Evolutionary conservation across 2,888 invertebrate species (phyloP).

Genomic region (Aspidapion aeneum): DNA sequence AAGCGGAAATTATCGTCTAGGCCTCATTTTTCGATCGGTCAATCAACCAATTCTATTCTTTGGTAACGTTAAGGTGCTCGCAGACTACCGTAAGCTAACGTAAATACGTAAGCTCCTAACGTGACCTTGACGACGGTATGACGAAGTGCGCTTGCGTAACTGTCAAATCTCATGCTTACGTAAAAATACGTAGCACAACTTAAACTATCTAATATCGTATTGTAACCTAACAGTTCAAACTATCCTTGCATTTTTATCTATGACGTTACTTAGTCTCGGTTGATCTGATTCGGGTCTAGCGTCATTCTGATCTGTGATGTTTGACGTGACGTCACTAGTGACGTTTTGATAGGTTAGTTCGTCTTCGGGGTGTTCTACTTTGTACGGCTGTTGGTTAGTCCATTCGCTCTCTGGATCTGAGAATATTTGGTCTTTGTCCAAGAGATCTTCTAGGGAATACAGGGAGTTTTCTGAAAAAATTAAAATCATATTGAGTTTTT

Average conservation of each 20-base stretch:
- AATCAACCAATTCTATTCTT: too few relatives aligned
- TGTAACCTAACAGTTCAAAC: too few relatives aligned
- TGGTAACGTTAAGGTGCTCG: too few relatives aligned
- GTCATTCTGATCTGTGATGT: slow-evolving; percentile 10
- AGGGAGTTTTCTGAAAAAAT: slow-evolving; percentile 47
- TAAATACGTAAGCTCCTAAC: too few relatives aligned
- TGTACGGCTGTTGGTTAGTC: slow-evolving; percentile 42
- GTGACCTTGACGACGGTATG: too few relatives aligned
- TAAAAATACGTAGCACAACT: too few relatives aligned
- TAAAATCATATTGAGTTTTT: slow-evolving; percentile 6
- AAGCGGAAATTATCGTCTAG: too few relatives aligned
- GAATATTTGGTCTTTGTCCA: slow-evolving; percentile 56
- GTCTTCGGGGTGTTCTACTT: slow-evolving; percentile 42
- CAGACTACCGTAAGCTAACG: too few relatives aligned
- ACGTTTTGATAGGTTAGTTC: slow-evolving; percentile 21
- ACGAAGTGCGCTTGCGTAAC: too few relatives aligned
- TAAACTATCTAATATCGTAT: too few relatives aligned
- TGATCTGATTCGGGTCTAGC: slow-evolving; percentile 23
- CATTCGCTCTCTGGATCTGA: slow-evolving; percentile 73
- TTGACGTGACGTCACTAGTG: neutral
- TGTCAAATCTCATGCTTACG: too few relatives aligned
- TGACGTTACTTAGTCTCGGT: slow-evolving; percentile 1
- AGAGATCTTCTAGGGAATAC: slow-evolving; percentile 53
- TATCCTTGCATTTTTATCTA: neutral
- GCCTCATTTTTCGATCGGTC: too few relatives aligned